Percentiles rank a stretch among this genome's conserved stretches.
Conservation (phyloP, 2,113 vertebrate genomes). For the Conger conger region DNA sequence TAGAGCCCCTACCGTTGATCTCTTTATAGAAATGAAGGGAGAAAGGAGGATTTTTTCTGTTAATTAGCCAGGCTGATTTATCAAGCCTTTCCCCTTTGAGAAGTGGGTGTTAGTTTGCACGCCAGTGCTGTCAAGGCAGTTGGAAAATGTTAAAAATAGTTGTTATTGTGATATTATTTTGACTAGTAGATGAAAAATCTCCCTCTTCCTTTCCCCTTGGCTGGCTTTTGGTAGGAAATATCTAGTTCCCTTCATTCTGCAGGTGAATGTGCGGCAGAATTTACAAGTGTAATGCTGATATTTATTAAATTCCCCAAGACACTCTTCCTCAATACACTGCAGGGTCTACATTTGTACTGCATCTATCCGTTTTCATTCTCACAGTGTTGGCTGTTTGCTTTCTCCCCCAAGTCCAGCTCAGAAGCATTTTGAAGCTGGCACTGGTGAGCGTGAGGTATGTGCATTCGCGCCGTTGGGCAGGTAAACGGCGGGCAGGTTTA, state of each 20-base stretch:
- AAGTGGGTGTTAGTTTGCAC: not conserved
- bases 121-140: not conserved
- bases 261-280: not conserved
- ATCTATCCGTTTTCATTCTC: not conserved
- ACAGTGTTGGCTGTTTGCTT: not conserved
- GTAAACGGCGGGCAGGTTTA: not conserved
- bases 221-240: not conserved
- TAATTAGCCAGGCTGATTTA: not conserved
- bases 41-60: not conserved
- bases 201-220: not conserved
- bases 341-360: not conserved
- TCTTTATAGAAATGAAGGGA: not conserved
- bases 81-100: not conserved
- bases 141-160: not conserved
- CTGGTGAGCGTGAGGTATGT: not conserved
- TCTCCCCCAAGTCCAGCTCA: not conserved
- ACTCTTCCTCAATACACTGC: not conserved
- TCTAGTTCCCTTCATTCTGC: not conserved
- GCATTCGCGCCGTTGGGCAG: slow-evolving; percentile 1
- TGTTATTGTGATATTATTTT: not conserved
- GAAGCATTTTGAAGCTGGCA: not conserved
- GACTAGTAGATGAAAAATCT: not conserved
- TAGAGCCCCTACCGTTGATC: not conserved
- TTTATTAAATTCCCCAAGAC: not conserved
- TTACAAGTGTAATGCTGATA: slow-evolving; percentile 5